Conservation (phyloP, 2,797 vertebrate species). For the Morus bassanus region DNA sequence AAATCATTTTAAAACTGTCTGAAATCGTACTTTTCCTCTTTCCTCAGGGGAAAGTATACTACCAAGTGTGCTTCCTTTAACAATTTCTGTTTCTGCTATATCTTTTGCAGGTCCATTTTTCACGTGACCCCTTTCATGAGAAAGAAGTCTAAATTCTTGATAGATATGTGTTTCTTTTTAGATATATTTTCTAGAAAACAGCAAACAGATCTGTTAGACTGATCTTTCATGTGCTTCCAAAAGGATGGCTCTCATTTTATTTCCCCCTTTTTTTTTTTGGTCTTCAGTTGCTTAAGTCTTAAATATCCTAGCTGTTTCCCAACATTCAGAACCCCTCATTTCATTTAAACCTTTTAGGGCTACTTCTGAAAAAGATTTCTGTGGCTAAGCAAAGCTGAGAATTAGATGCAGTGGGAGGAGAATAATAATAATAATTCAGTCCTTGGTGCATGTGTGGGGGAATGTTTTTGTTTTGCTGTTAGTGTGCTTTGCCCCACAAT, state of each 20-base stretch:
- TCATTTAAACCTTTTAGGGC: not conserved
- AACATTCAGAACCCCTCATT: not conserved
- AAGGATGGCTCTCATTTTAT: not conserved
- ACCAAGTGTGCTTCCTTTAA: not conserved
- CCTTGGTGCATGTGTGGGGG: not conserved
- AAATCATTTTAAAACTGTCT: not conserved
- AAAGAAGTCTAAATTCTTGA: not conserved
- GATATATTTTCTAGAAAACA: not conserved
- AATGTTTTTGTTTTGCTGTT: slow-evolving; percentile 15
- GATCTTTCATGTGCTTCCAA: not conserved
- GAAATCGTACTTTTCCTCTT: not conserved
- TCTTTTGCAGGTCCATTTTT: not conserved
- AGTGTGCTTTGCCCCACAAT: not conserved
- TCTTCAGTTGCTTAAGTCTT: not conserved
- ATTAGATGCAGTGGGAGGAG: not conserved
- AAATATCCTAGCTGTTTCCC: not conserved
- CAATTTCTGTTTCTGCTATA: not conserved
- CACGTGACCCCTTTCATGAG: not conserved
- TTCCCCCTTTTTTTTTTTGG: not conserved
- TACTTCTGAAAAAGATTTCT: not conserved
- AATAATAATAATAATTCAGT: not conserved
- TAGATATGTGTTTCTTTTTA: not conserved
- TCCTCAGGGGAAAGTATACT: not conserved
- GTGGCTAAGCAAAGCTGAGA: not conserved
- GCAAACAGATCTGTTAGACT: not conserved